These are phyloP conservation scores for Hyles lineata DNA, from an alignment of 2,888 invertebrate species.

Conservation along the genomic window DNA sequence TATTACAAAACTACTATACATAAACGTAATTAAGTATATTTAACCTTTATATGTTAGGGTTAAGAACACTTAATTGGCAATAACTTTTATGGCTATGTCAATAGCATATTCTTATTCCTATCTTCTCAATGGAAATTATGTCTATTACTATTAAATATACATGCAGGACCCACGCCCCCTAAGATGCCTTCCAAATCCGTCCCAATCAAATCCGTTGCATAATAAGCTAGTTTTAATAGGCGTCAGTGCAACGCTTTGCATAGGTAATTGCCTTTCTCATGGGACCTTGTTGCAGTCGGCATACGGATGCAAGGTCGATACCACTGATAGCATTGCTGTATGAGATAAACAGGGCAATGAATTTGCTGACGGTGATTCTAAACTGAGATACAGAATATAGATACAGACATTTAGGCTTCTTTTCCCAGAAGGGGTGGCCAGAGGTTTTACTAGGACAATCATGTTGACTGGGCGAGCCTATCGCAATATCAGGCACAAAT, in stretches of 20 bases:
- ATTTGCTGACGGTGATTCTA: neutral
- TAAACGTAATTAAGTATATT: no score
- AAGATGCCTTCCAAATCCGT: neutral
- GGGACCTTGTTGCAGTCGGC: constrained; percentile 1
- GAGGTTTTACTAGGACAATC: no score
- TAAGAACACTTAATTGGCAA: no score
- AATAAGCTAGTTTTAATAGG: constrained; percentile 24
- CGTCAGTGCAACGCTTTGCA: constrained; percentile 17
- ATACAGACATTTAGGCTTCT: no score
- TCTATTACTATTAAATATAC: neutral
- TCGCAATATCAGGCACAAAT: no score
- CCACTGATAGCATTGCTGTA: neutral
- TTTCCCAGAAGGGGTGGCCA: no score
- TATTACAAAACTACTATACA: no score
- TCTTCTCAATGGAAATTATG: no score
- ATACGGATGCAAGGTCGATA: constrained; percentile 8
- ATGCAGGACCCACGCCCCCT: neutral
- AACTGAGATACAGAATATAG: neutral
- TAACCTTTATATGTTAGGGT: no score
- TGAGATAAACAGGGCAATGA: neutral
- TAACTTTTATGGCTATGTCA: no score
- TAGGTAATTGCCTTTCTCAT: constrained; percentile 22
- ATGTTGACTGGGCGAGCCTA: no score
- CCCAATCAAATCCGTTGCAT: constrained; percentile 6
- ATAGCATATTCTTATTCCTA: no score